phyloP scores from a whole-genome alignment of 2,797 vertebrate genomes.

The Centroberyx gerrardi region DNA sequence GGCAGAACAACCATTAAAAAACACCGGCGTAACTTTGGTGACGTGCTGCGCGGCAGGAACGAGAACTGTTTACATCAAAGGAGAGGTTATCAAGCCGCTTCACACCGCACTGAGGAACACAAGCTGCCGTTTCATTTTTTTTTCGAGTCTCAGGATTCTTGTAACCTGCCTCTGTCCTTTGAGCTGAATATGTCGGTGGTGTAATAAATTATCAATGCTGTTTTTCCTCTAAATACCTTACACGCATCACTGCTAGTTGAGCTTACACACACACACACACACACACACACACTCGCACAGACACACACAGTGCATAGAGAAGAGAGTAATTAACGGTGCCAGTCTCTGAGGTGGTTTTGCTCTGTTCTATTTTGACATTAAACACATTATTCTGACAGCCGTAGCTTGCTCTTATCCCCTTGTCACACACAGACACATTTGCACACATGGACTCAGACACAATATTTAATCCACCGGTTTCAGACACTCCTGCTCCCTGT shows the following conservation, averaged over 20 bases:
- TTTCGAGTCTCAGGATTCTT: slow-evolving; percentile 49
- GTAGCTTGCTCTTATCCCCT: slow-evolving; percentile 39
- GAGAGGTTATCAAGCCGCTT: slow-evolving; percentile 44
- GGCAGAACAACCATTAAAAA: slow-evolving; percentile 55
- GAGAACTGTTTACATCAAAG: slow-evolving; percentile 54
- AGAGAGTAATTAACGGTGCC: slow-evolving; percentile 47
- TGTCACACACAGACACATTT: slow-evolving; percentile 31
- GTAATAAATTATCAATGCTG: slow-evolving; percentile 60
- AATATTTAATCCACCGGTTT: slow-evolving; percentile 24
- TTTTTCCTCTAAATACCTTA: slow-evolving; percentile 39
- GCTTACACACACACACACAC: slow-evolving; percentile 3
- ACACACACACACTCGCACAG: slow-evolving; percentile 11
- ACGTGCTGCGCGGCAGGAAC: slow-evolving; percentile 45
- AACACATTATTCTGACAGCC: slow-evolving; percentile 53
- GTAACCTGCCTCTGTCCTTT: slow-evolving; percentile 40
- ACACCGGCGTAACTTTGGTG: slow-evolving; percentile 34
- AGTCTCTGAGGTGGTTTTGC: slow-evolving; percentile 41
- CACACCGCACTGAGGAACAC: slow-evolving; percentile 14
- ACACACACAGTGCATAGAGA: slow-evolving; percentile 3
- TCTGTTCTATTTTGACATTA: slow-evolving; percentile 38
- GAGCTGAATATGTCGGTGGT: slow-evolving; percentile 47
- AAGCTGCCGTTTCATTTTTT: slow-evolving; percentile 45
- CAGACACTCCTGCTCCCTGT: neutral
- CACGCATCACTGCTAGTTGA: slow-evolving; percentile 38
- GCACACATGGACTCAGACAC: slow-evolving; percentile 25